Evolutionary conservation across 2,113 vertebrate genomes (phyloP), one percentile per base, ranked within the genome.

Genomic region (Jacana jacana): DNA sequence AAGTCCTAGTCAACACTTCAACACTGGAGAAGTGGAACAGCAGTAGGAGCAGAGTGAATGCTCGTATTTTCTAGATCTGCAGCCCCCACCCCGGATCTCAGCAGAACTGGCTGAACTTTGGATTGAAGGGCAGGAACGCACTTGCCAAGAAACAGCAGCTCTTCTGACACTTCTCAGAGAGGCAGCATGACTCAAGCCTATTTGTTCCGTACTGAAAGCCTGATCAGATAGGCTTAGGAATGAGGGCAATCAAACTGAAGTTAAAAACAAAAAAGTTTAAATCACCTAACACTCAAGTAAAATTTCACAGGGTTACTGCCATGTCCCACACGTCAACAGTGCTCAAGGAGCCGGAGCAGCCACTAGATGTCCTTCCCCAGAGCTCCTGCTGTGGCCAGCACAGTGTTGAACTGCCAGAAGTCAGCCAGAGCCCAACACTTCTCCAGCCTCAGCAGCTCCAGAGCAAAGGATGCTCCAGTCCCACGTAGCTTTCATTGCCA

Each of bases 261-360:
- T 19, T 79, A 30, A 68, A 51, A 86, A 49, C 20, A 5, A 69
- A 42, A 35, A 54, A 28, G 10, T 35, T 66, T 16, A 70, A 88
- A 73, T 51, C 30, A n/a, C 7, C 5, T 57, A 70, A 78, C 33
- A 5, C 44, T 88, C 49, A 54, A 81, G 15, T 17, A 17, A 54
- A 82, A 71, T 18, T 35, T 27, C 51, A 61, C 0, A 0, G 44
- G 25, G 39, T 33, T 25, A 20, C 37, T 33, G 28, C n/a, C 17
- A 6, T 2, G 10, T 55, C 40, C 78, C 11, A 1, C 6, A 9
- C 0, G 1, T 24, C 69, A 28, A 17, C 13, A 46, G 71, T 0
- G 0, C 55, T 52, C 13, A 4, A 40, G 33, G 18, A 79, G 65
- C 25, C 37, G 17, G 25, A 40, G 60, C 63, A 88, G 65, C 60